A percentile compares a stretch with the other conserved stretches of the same genome.
Conservation (phyloP, 2,888 invertebrate genomes). For the Tetranychus truncatus region DNA sequence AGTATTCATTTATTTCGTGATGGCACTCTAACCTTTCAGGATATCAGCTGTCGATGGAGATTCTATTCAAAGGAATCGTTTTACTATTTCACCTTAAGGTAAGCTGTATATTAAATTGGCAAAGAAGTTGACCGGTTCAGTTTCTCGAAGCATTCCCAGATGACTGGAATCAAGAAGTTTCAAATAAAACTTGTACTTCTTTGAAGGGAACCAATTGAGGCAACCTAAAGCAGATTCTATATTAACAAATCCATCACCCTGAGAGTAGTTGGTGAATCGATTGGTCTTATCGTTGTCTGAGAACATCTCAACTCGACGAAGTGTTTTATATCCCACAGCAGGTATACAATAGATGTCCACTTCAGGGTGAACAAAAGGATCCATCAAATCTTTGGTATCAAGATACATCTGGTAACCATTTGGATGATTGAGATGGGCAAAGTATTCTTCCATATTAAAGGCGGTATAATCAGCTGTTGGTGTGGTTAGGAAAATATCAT, state of each 20-base stretch:
- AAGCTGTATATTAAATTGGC: constrained; percentile 7
- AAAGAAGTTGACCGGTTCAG: neutral
- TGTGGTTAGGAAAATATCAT: constrained; percentile 6
- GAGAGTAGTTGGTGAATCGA: neutral
- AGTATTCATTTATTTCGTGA: no score
- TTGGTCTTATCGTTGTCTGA: constrained; percentile 1
- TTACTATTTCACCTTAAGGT: neutral
- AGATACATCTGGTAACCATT: constrained; percentile 6
- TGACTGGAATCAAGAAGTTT: constrained; percentile 8
- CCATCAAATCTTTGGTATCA: constrained; percentile 10
- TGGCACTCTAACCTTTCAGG: no score
- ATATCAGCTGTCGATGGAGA: no score
- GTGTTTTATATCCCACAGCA: constrained; percentile 6
- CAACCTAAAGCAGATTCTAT: constrained; percentile 11
- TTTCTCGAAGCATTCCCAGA: constrained; percentile 10
- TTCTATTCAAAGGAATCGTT: no score
- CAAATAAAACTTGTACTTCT: neutral
- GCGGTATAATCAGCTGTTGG: constrained; percentile 9
- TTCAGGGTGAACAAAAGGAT: constrained; percentile 12
- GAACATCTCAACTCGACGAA: neutral
- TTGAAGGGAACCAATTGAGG: constrained; percentile 2
- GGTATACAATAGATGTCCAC: constrained; percentile 10
- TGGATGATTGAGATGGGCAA: neutral
- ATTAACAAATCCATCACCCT: constrained; percentile 14
- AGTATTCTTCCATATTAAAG: constrained; percentile 3